Base-by-base conservation (phyloP, 2,797 vertebrate species). In the Pelodytes ibericus region DNA sequence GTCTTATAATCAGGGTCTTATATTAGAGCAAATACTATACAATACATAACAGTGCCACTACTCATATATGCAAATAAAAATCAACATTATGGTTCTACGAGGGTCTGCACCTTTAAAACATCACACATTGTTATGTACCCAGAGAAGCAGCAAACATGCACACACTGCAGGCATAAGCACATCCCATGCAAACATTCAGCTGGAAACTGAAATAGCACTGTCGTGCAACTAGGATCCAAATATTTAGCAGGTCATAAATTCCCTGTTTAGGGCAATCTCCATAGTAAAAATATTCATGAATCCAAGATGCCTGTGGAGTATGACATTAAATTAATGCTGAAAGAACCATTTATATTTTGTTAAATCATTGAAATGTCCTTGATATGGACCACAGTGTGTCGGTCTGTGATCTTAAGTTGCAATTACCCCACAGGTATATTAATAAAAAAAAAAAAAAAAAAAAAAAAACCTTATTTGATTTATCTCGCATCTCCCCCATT, bases 221-320 rank as follows among this genome's bases (percentile, higher is more conserved):
- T 30, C 13, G 30, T 18, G 30, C 30, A 62, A 36, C 8, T 22
- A 9, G 51, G 57, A 36, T 60, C 4, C 22, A 62, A 33, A 36
- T 33, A 16, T 27, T 33, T 62, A 20, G 31, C 58, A 60, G 27
- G 56, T 26, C 8, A 31, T 15, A 60, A 60, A 5, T 1, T 1
- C 15, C 15, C 15, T 31, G 26, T 58, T 26, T 58, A 58, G 2
- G 22, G 24, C 22, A 25, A 25, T 9, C 9, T 2, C 26, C 26
- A 30, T 11, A 60, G 20, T 62, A 18, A 64, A 18, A 27, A 24
- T 53, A 69, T 25, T 41, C 4, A 65, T 22, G 53, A 22, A 39
- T 51, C 71, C 77, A 80, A 71, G 76, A 74, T 66, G 64, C 47
- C 81, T 74, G 64, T 70, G 51, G 59, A 66, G 44, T 29, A 27